phyloP scores from a whole-genome alignment of 1,140 invertebrate species.

The Drosophila ercepeae region DNA sequence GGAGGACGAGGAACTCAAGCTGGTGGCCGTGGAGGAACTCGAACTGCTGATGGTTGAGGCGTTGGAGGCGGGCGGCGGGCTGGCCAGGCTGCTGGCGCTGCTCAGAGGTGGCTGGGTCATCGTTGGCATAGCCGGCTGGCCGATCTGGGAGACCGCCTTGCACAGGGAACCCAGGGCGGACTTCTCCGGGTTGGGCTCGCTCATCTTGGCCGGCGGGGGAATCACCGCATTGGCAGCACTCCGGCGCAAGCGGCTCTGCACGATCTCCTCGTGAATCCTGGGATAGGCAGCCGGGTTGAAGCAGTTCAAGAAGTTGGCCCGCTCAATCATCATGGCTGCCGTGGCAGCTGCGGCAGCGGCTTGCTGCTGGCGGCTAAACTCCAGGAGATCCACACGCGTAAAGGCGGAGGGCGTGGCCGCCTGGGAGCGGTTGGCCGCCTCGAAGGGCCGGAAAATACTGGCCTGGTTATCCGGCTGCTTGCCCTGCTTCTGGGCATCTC shows the following conservation, averaged over 20 bases:
- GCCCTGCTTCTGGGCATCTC: slow-evolving; percentile 53
- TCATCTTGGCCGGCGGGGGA: slow-evolving; percentile 42
- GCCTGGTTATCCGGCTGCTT: slow-evolving; percentile 36
- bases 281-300: slow-evolving; percentile 83
- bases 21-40: slow-evolving; percentile 38
- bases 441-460: slow-evolving; percentile 78
- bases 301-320: slow-evolving; percentile 80
- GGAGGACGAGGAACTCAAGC: slow-evolving; percentile 56
- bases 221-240: slow-evolving; percentile 41
- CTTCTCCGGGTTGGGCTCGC: slow-evolving; percentile 52
- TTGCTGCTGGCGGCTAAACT: slow-evolving; percentile 79
- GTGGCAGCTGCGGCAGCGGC: slow-evolving; percentile 75
- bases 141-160: slow-evolving; percentile 87
- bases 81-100: slow-evolving; percentile 70
- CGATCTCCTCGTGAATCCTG: slow-evolving; percentile 81
- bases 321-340: slow-evolving; percentile 81
- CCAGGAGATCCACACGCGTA: slow-evolving; percentile 75
- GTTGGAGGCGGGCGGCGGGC: slow-evolving; percentile 71
- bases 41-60: slow-evolving; percentile 66
- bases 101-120: slow-evolving; percentile 27
- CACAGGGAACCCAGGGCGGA: slow-evolving; percentile 86
- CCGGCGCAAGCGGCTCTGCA: slow-evolving; percentile 74
- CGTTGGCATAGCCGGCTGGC: slow-evolving; percentile 70
- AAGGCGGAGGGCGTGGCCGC: slow-evolving; percentile 77
- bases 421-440: slow-evolving; percentile 55